Percentiles rank a stretch among this genome's conserved stretches.
Evolutionary conservation across 2,888 invertebrate genomes (phyloP).

Genomic region (Protodeltote pygarga): DNA sequence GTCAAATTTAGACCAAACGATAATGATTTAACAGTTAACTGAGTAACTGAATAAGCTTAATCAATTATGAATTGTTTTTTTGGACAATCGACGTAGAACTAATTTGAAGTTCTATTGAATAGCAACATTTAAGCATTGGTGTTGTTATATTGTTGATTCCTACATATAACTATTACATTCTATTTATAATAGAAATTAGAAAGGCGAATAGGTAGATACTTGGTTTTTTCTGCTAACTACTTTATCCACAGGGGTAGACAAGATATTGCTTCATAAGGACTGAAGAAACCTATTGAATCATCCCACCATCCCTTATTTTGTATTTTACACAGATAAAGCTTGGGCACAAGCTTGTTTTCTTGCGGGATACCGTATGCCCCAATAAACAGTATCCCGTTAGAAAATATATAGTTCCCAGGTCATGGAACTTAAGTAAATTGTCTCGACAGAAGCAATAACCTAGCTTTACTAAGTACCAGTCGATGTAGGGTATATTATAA

Average conservation of each 20-base stretch:
- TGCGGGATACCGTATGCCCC: neutral
- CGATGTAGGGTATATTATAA: conserved; percentile 4
- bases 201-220: no score
- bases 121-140: conserved; percentile 15
- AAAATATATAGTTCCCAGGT: neutral
- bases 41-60: conserved; percentile 35
- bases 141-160: no score
- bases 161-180: no score
- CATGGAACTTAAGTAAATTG: neutral
- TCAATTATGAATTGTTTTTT: conserved; percentile 11
- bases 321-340: no score
- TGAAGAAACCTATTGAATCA: no score
- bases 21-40: conserved; percentile 21
- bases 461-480: conserved; percentile 4
- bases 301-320: no score
- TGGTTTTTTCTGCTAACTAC: no score
- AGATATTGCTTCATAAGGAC: no score
- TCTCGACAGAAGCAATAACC: neutral
- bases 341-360: no score
- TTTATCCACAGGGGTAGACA: no score
- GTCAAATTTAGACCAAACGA: conserved; percentile 20
- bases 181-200: no score
- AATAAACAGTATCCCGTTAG: neutral
- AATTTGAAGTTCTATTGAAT: no score
- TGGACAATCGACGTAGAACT: conserved; percentile 28